A percentile compares a stretch with the other conserved stretches of the same genome.
phyloP scores from a whole-genome alignment of 2,113 vertebrate species.

The Neodontobutis hainanensis region DNA sequence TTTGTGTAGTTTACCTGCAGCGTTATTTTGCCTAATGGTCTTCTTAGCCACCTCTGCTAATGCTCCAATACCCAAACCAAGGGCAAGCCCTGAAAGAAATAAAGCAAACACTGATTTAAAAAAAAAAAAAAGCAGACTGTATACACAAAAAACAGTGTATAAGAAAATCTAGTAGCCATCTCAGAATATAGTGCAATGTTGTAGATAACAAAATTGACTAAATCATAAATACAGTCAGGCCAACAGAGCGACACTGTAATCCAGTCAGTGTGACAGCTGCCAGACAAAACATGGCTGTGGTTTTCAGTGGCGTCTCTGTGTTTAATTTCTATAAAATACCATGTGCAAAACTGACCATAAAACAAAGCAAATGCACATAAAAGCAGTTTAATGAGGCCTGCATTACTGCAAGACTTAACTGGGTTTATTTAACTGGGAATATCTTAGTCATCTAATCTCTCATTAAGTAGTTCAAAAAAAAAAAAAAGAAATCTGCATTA shows the following conservation, averaged over 20 bases:
- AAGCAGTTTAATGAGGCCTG: neutral
- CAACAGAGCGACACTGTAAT: neutral
- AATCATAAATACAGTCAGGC: neutral
- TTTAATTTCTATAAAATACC: neutral
- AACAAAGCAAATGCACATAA: neutral
- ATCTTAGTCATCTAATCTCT: neutral
- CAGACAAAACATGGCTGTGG: neutral
- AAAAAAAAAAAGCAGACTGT: neutral
- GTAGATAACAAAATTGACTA: neutral
- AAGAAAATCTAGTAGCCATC: no score
- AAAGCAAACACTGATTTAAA: constrained; percentile 29
- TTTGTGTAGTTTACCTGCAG: constrained; percentile 75
- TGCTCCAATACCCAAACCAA: constrained; percentile 93
- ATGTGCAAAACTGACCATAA: neutral
- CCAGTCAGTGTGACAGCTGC: neutral
- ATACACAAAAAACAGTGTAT: neutral
- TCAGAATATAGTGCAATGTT: no score
- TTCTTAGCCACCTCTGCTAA: constrained; percentile 97
- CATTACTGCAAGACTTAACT: neutral
- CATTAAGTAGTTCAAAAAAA: neutral
- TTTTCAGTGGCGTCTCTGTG: neutral
- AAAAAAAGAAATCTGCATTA: no score
- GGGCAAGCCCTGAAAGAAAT: constrained; percentile 85
- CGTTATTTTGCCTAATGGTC: constrained; percentile 83
- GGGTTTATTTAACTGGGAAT: neutral